phyloP scores from a whole-genome alignment of 2,797 vertebrate genomes.

The Paedocypris micromegethes region DNA sequence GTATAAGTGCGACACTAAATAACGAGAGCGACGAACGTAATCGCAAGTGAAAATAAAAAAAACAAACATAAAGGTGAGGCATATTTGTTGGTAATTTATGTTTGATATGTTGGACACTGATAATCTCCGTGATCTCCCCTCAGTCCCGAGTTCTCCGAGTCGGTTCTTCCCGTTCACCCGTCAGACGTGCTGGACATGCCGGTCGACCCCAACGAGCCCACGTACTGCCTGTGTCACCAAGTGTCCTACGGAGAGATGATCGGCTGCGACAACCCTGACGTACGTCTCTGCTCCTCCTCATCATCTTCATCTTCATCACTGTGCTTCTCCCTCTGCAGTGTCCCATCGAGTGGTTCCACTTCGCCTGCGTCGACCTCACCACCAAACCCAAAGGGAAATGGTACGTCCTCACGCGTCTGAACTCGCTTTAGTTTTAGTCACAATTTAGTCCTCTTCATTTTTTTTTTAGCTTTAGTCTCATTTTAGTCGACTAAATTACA shows the following conservation, averaged over 20 bases:
- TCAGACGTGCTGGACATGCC: constrained; percentile 96
- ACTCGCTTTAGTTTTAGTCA: no score
- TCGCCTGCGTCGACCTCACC: constrained; percentile 93
- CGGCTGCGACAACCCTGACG: constrained; percentile 94
- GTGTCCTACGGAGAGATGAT: constrained; percentile 98
- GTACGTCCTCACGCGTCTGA: constrained; percentile 62
- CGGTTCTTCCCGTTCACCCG: constrained; percentile 84
- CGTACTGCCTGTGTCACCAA: constrained; percentile 93
- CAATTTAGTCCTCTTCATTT: no score
- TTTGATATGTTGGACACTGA: no score
- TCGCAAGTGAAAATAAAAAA: no score
- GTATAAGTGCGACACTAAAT: no score
- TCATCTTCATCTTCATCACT: no score
- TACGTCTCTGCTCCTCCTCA: constrained; percentile 52
- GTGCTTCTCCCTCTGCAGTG: constrained; percentile 66
- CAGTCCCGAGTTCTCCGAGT: constrained; percentile 82
- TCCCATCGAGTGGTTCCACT: constrained; percentile 98
- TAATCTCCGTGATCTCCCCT: neutral
- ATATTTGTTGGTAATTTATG: no score
- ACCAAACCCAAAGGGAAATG: constrained; percentile 99
- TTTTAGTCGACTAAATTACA: no score
- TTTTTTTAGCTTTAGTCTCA: no score
- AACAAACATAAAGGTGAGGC: no score
- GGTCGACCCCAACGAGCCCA: constrained; percentile 92
- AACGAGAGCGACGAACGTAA: no score